These are phyloP conservation scores for Peromyscus melanophrys DNA, from an alignment of 2,797 vertebrate genomes.

Conservation along the genomic window DNA sequence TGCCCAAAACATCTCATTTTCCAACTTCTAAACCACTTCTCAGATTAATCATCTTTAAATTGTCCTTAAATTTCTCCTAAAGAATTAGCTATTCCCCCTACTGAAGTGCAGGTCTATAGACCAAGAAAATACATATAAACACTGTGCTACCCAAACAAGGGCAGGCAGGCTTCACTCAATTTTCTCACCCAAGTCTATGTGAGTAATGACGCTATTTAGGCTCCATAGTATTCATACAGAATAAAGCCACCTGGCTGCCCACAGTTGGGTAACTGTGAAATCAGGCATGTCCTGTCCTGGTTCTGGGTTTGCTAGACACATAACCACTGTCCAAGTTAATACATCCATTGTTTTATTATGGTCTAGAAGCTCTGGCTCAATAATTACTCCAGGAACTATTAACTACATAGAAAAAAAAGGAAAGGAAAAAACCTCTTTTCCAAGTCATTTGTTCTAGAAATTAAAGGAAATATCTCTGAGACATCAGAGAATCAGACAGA, in stretches of 20 bases:
- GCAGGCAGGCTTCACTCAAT: not conserved
- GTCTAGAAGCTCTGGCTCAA: constrained; percentile 13
- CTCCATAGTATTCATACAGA: not conserved
- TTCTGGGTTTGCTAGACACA: not conserved
- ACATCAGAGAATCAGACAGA: constrained; percentile 54
- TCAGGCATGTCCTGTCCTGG: not conserved
- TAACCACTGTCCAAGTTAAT: not conserved
- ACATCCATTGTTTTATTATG: constrained; percentile 10
- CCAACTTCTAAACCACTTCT: constrained; percentile 42
- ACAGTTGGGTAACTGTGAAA: not conserved
- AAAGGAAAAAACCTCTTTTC: constrained; percentile 28
- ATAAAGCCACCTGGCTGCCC: not conserved
- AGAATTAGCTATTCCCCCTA: constrained; percentile 38
- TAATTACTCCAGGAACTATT: constrained; percentile 56
- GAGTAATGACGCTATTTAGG: not conserved
- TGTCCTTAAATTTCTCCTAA: constrained; percentile 52
- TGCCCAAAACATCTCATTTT: not conserved
- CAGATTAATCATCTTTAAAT: not conserved
- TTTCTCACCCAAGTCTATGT: constrained; percentile 19
- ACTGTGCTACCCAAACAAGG: not conserved
- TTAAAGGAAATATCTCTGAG: constrained; percentile 67
- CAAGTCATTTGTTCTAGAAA: constrained; percentile 51
- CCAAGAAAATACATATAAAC: constrained; percentile 33
- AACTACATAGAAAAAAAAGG: constrained; percentile 57
- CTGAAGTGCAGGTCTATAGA: not conserved